phyloP scores from a whole-genome alignment of 2,888 invertebrate species.

The Trisateles emortualis region DNA sequence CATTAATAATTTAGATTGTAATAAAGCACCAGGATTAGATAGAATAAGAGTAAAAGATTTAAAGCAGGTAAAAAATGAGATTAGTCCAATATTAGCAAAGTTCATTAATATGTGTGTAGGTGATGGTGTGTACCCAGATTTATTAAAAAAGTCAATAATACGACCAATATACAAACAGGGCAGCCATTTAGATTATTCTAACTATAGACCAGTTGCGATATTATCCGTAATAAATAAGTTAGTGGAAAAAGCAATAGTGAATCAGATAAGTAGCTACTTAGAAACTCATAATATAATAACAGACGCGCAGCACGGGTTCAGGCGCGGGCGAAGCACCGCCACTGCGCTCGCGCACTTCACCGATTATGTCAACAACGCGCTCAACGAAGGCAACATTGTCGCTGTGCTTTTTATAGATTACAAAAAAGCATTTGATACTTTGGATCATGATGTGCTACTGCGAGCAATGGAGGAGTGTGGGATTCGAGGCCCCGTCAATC shows the following conservation, averaged over 20 bases:
- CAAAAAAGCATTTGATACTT: conserved; percentile 1
- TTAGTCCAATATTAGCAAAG: not conserved
- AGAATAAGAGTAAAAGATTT: not conserved
- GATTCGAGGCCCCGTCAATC: too few relatives aligned
- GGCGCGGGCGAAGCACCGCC: too few relatives aligned
- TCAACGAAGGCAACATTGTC: not conserved
- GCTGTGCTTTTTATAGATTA: not conserved
- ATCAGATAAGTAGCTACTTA: too few relatives aligned
- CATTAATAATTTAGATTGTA: not conserved
- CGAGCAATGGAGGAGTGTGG: not conserved
- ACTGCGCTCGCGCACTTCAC: too few relatives aligned
- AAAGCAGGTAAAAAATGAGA: not conserved
- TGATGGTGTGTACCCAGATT: not conserved
- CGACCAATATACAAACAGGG: not conserved
- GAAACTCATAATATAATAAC: too few relatives aligned
- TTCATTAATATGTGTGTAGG: not conserved
- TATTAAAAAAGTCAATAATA: not conserved
- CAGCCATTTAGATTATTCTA: not conserved
- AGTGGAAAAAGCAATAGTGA: too few relatives aligned
- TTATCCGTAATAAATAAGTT: too few relatives aligned
- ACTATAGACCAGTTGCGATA: too few relatives aligned
- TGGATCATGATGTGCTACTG: not conserved
- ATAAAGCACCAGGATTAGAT: not conserved
- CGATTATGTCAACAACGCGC: not conserved
- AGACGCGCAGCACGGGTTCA: too few relatives aligned